Percentiles rank a stretch among this genome's conserved stretches.
These are phyloP conservation scores for Sclerodermus sp. DNA, from an alignment of 2,888 invertebrate genomes.

Conservation along the genomic window DNA sequence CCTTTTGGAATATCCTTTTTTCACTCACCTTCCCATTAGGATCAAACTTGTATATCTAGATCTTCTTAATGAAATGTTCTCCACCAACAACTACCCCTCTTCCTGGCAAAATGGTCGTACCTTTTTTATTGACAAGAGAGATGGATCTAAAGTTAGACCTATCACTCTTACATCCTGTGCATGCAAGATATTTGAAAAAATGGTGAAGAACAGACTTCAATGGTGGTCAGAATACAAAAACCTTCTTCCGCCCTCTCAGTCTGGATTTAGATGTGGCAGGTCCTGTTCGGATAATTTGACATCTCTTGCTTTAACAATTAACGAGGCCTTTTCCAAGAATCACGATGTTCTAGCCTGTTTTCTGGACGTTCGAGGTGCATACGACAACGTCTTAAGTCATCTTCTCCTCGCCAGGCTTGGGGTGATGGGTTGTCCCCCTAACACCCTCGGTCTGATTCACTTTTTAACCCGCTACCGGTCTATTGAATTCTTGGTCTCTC, in stretches of 20 bases:
- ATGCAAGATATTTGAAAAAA: constrained; percentile 17
- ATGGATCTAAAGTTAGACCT: constrained; percentile 8
- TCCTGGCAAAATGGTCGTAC: constrained; percentile 7
- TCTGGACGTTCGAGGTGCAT: constrained; percentile 17
- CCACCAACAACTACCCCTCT: neutral
- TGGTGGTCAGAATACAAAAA: constrained; percentile 16
- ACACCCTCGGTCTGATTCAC: constrained; percentile 3
- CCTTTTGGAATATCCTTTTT: constrained; percentile 10
- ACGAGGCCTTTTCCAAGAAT: constrained; percentile 5
- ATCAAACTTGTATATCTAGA: constrained; percentile 12
- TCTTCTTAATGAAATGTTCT: constrained; percentile 17
- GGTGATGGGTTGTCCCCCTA: constrained; percentile 1
- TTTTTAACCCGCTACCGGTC: constrained; percentile 7
- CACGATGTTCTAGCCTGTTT: constrained; percentile 11
- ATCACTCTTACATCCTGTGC: constrained; percentile 15
- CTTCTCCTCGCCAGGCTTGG: constrained; percentile 10
- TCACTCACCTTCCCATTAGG: constrained; percentile 7
- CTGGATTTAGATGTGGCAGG: constrained; percentile 14
- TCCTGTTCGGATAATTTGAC: constrained; percentile 18
- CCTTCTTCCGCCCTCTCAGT: constrained; percentile 9
- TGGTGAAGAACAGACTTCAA: constrained; percentile 15
- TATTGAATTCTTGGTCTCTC: neutral
- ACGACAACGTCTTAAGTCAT: constrained; percentile 15
- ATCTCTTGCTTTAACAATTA: constrained; percentile 9
- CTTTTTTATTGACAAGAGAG: constrained; percentile 11